A percentile compares a stretch with the other conserved stretches of the same genome.
Conservation (phyloP, 2,113 vertebrate genomes). For the Oncorhynchus masou region DNA sequence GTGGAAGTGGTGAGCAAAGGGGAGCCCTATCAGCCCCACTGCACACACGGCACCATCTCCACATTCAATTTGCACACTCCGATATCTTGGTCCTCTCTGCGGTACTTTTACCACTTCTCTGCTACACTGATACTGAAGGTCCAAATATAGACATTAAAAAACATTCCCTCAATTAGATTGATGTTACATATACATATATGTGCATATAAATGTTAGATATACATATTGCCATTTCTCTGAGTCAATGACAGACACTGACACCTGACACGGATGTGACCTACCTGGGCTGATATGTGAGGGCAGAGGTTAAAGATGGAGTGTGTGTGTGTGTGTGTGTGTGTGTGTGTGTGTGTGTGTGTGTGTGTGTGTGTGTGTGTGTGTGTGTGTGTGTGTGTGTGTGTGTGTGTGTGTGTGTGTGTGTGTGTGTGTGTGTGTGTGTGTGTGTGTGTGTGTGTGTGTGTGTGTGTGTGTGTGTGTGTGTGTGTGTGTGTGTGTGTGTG, state of each 20-base stretch:
- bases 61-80: constrained; percentile 73
- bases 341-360: constrained; percentile 1
- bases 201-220: neutral
- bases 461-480: neutral
- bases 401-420: neutral
- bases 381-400: neutral
- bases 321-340: neutral
- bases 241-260: constrained; percentile 57
- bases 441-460: neutral
- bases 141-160: constrained; percentile 67
- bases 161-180: constrained; percentile 61
- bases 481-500: neutral
- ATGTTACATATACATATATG: neutral
- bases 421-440: neutral
- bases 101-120: constrained; percentile 60
- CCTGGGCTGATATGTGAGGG: constrained; percentile 40
- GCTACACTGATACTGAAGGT: constrained; percentile 50
- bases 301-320: neutral
- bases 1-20: constrained; percentile 71
- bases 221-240: constrained; percentile 20
- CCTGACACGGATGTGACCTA: constrained; percentile 43
- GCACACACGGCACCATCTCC: constrained; percentile 68
- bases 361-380: neutral
- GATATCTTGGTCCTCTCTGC: constrained; percentile 73
- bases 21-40: constrained; percentile 72